These are phyloP conservation scores for Xylophagus ater DNA, from an alignment of 2,888 invertebrate genomes.

Conservation along the genomic window DNA sequence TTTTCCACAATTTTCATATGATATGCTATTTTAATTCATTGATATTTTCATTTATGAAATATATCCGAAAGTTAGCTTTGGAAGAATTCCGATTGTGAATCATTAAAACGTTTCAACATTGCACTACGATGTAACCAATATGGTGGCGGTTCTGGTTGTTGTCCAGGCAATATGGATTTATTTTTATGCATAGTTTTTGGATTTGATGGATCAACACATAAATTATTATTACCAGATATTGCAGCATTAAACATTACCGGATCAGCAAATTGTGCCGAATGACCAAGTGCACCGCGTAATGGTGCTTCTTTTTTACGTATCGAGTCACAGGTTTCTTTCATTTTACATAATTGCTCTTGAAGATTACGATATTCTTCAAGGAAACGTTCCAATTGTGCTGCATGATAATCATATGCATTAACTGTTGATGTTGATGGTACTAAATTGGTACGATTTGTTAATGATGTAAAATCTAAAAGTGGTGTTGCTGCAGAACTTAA, in stretches of 20 bases:
- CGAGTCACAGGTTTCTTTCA: constrained; percentile 68
- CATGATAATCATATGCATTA: constrained; percentile 61
- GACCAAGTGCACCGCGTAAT: constrained; percentile 25
- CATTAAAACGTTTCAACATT: constrained; percentile 39
- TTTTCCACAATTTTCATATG: no score
- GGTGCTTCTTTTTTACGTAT: constrained; percentile 43
- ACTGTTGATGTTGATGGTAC: constrained; percentile 41
- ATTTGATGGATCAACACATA: constrained; percentile 24
- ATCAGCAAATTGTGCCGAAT: constrained; percentile 37
- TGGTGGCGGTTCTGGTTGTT: constrained; percentile 38
- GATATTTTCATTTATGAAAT: no score
- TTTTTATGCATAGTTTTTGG: constrained; percentile 47
- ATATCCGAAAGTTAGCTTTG: constrained; percentile 43
- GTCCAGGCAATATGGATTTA: constrained; percentile 40
- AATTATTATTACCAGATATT: constrained; percentile 23
- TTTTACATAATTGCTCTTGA: constrained; percentile 65
- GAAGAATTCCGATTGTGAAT: constrained; percentile 40
- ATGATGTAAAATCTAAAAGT: constrained; percentile 48
- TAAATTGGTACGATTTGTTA: constrained; percentile 38
- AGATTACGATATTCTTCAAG: constrained; percentile 67
- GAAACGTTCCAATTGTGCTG: constrained; percentile 67
- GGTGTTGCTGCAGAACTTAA: constrained; percentile 44
- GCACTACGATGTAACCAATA: constrained; percentile 41
- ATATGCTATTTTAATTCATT: no score
- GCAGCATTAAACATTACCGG: constrained; percentile 39